phyloP scores from a whole-genome alignment of 2,113 vertebrate species.

The Oreochromis niloticus region DNA sequence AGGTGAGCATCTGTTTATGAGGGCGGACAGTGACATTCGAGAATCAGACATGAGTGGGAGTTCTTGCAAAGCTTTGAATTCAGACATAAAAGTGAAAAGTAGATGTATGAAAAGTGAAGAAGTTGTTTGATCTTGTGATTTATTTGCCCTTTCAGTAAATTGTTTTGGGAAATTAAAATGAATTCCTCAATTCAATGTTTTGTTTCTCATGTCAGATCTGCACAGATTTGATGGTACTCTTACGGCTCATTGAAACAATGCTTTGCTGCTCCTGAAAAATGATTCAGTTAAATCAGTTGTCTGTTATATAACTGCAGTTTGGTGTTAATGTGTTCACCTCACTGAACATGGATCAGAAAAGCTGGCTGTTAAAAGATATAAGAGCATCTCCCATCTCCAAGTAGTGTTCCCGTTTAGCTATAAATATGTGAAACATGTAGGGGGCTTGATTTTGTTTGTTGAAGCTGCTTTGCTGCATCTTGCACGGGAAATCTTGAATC shows the following conservation, averaged over 20 bases:
- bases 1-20: constrained; percentile 22
- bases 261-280: not conserved
- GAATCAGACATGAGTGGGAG: constrained; percentile 52
- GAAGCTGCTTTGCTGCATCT: not conserved
- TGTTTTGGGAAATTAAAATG: constrained; percentile 18
- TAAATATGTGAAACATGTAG: not conserved
- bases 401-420: not conserved
- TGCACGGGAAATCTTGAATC: not conserved
- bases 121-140: constrained; percentile 41
- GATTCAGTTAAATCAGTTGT: not conserved
- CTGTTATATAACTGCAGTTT: not conserved
- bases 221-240: not conserved
- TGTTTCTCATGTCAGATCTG: not conserved
- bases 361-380: not conserved
- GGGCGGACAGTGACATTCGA: constrained; percentile 26
- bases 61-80: constrained; percentile 55
- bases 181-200: constrained; percentile 4
- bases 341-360: not conserved
- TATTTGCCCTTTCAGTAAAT: constrained; percentile 4
- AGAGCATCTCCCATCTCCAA: not conserved
- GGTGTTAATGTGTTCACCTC: not conserved
- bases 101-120: constrained; percentile 33
- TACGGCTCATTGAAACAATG: not conserved
- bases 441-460: not conserved
- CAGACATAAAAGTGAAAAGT: constrained; percentile 55